phyloP scores from a whole-genome alignment of 2,797 vertebrate genomes.

The Enteromius treurensis region DNA sequence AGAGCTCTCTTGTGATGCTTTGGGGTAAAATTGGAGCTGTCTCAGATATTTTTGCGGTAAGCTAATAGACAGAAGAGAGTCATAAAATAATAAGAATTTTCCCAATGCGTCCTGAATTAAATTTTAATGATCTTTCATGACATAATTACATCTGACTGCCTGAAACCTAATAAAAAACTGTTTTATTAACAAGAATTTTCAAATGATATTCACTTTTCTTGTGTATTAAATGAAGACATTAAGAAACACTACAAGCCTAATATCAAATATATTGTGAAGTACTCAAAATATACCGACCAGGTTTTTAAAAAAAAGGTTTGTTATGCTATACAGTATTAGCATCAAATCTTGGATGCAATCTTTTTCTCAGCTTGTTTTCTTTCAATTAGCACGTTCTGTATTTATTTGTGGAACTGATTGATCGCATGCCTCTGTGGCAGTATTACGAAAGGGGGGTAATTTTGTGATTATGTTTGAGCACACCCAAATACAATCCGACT shows the following conservation, averaged over 20 bases:
- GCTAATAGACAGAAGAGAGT: constrained; percentile 48
- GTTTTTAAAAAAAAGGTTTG: background rate
- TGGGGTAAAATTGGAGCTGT: constrained; percentile 47
- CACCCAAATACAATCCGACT: too few relatives aligned
- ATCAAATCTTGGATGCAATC: background rate
- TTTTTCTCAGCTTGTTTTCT: background rate
- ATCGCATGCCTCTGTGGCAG: background rate
- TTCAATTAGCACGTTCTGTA: background rate
- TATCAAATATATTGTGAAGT: background rate
- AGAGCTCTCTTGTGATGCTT: constrained; percentile 49
- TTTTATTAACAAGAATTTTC: constrained; percentile 34
- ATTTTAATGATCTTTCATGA: constrained; percentile 60
- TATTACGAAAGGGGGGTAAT: too few relatives aligned
- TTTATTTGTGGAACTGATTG: background rate
- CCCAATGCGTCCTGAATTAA: constrained; percentile 51
- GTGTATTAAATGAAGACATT: background rate
- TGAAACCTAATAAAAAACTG: constrained; percentile 45
- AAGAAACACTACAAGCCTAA: constrained; percentile 1
- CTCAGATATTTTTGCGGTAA: constrained; percentile 42
- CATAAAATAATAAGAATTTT: constrained; percentile 48
- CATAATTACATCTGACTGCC: constrained; percentile 58
- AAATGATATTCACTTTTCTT: constrained; percentile 6
- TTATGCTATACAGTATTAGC: background rate
- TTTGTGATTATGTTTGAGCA: too few relatives aligned
- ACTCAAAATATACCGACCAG: background rate